Conservation (phyloP, 2,888 invertebrate genomes). For the Chirona hameri region DNA sequence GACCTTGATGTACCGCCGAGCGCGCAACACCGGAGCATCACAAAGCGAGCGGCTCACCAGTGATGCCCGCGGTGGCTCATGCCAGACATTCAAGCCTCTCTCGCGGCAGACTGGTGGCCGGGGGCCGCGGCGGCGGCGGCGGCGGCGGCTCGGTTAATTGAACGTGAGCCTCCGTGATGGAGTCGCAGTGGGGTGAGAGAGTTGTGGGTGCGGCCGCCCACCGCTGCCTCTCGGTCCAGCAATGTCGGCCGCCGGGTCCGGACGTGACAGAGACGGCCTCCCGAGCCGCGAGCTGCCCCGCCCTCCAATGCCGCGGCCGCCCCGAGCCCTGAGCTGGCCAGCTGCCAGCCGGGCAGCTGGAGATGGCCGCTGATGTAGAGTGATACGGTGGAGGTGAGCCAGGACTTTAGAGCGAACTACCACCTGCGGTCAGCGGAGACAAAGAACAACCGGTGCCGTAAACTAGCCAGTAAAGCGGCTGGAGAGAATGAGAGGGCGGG, state of each 20-base stretch:
- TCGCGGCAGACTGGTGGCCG: background rate
- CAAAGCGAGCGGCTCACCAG: background rate
- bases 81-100: background rate
- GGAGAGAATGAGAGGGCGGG: too few relatives aligned
- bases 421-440: too few relatives aligned
- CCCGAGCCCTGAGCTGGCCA: background rate
- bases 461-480: too few relatives aligned
- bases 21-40: background rate
- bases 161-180: background rate
- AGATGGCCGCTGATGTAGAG: background rate
- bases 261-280: too few relatives aligned
- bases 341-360: background rate
- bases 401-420: too few relatives aligned
- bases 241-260: too few relatives aligned
- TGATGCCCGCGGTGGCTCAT: background rate
- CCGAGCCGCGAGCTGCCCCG: background rate
- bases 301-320: too few relatives aligned
- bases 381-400: too few relatives aligned
- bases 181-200: background rate
- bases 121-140: background rate
- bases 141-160: background rate
- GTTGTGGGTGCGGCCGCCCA: background rate
- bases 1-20: background rate
- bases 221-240: background rate
- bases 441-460: too few relatives aligned